Evolutionary conservation across 2,888 invertebrate species (phyloP).

Genomic region (Athalia circularis): DNA sequence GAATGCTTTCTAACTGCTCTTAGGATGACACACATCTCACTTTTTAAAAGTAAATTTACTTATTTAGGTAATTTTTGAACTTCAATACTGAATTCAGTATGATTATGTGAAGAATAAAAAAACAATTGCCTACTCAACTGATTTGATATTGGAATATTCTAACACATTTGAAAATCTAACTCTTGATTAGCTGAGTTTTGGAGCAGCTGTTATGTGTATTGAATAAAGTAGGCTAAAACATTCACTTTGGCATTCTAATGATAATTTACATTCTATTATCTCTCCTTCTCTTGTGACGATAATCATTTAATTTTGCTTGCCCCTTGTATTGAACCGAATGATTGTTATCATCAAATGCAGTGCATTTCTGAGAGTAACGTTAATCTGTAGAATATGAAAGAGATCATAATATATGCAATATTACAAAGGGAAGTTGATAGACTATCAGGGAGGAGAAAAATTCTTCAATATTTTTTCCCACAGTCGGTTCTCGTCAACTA

Average conservation of each 20-base stretch:
- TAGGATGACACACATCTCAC: too few species aligned
- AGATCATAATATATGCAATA: too few species aligned
- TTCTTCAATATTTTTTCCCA: too few species aligned
- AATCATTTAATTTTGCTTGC: too few species aligned
- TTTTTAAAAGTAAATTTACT: not conserved
- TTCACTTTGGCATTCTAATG: slow-evolving; percentile 15
- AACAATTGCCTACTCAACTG: slow-evolving; percentile 5
- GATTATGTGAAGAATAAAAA: not conserved
- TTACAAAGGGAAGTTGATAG: too few species aligned
- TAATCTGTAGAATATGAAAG: too few species aligned
- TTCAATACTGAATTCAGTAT: slow-evolving; percentile 10
- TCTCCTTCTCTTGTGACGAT: not conserved
- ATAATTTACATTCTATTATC: not conserved
- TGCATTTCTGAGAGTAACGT: too few species aligned
- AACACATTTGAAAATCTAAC: slow-evolving; percentile 31
- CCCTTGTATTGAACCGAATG: not conserved
- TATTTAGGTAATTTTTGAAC: not conserved
- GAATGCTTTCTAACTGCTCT: too few species aligned
- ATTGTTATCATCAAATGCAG: too few species aligned
- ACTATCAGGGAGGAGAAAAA: too few species aligned
- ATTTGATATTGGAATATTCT: not conserved
- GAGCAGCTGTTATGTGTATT: not conserved
- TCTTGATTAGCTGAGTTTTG: slow-evolving; percentile 25
- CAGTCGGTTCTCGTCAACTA: too few species aligned
- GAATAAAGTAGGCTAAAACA: not conserved